Conservation (phyloP, 1,140 invertebrate species). For the Brachionus rubens region DNA sequence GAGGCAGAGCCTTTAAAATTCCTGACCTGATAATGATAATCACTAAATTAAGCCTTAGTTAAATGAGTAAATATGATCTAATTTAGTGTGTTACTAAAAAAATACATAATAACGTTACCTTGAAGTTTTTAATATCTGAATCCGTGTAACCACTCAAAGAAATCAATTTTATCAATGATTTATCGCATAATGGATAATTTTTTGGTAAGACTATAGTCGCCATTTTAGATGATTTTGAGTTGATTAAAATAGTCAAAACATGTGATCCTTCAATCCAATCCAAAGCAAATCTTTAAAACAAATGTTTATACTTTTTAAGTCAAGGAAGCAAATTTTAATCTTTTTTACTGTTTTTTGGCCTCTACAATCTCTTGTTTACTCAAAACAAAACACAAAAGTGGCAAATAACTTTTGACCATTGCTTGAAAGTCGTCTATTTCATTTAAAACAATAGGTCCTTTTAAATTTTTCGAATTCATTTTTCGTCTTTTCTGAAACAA, state of each 20-base stretch:
- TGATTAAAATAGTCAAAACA: slow-evolving; percentile 33
- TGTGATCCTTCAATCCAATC: slow-evolving; percentile 43
- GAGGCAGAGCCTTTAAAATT: no score
- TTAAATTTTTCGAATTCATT: not conserved
- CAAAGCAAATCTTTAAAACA: slow-evolving; percentile 29
- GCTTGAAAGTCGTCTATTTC: slow-evolving; percentile 32
- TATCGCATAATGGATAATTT: slow-evolving; percentile 9
- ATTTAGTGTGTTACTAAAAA: no score
- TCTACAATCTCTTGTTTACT: slow-evolving; percentile 40
- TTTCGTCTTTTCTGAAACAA: slow-evolving; percentile 19
- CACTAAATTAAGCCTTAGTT: no score
- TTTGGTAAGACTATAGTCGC: slow-evolving; percentile 39
- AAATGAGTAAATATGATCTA: no score
- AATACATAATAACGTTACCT: not conserved
- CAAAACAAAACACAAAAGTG: slow-evolving; percentile 3
- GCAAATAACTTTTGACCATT: not conserved
- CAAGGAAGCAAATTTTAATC: not conserved
- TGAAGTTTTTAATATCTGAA: slow-evolving; percentile 28
- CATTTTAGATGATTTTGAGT: slow-evolving; percentile 44
- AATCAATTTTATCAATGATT: slow-evolving; percentile 21
- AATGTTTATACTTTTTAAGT: not conserved
- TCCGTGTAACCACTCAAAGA: slow-evolving; percentile 25
- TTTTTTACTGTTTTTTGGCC: slow-evolving; percentile 37
- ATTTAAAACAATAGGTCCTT: slow-evolving; percentile 8
- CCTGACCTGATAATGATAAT: no score